Evolutionary conservation across 2,797 vertebrate genomes (phyloP).

Genomic region (Malurus splendens): DNA sequence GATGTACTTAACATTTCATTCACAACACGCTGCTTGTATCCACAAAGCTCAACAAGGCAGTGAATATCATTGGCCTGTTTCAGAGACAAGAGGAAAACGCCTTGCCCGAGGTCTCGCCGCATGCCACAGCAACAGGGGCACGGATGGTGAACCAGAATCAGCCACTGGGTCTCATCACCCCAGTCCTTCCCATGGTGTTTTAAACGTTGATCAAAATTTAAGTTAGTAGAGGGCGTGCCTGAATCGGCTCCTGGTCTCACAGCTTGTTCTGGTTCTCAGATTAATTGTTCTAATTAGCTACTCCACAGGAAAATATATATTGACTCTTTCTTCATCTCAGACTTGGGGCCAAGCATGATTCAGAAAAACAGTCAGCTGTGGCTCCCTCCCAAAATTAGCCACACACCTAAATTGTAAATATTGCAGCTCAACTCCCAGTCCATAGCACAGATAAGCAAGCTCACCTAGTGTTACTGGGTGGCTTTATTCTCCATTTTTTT

Average conservation of each 20-base stretch:
- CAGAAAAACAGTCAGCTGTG: conserved; percentile 10
- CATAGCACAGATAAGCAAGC: not conserved
- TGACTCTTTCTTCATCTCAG: conserved; percentile 11
- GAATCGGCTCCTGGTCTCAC: conserved; percentile 1
- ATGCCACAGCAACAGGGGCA: not conserved
- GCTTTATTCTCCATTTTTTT: not conserved
- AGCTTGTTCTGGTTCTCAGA: not conserved
- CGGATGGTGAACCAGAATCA: fast-evolving
- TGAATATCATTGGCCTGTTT: not conserved
- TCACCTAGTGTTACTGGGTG: not conserved
- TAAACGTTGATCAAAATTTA: conserved; percentile 16
- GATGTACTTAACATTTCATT: conserved; percentile 51
- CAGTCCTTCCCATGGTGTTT: not conserved
- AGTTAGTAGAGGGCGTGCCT: not conserved
- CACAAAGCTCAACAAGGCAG: conserved; percentile 33
- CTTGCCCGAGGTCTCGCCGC: not conserved
- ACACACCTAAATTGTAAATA: not conserved
- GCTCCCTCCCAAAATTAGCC: not conserved
- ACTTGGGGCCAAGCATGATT: not conserved
- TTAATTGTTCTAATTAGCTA: conserved; percentile 47
- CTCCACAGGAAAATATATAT: conserved; percentile 10
- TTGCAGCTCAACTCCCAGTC: not conserved
- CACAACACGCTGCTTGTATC: conserved; percentile 35
- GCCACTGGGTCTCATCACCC: not conserved
- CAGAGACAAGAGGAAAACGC: not conserved